phyloP scores from a whole-genome alignment of 2,113 vertebrate species.

The Centropus unirufus region DNA sequence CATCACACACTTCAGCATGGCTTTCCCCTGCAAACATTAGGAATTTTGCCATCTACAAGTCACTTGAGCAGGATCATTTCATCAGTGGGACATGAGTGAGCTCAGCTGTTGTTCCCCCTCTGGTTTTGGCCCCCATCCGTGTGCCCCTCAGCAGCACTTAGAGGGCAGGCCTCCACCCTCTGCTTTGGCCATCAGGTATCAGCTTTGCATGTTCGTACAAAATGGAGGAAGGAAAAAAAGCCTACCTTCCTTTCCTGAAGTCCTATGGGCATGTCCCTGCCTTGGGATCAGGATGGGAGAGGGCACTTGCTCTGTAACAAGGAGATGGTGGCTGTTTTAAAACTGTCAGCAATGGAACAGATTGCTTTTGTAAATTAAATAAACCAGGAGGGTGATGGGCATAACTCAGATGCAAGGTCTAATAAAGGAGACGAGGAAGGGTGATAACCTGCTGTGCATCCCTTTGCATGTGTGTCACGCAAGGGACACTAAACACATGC shows the following conservation, averaged over 20 bases:
- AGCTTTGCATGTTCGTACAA: not conserved
- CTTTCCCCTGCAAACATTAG: not conserved
- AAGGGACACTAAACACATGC: not conserved
- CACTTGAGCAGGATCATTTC: not conserved
- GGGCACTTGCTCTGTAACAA: accelerated
- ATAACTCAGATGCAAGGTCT: accelerated
- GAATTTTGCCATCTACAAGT: not conserved
- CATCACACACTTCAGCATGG: not conserved
- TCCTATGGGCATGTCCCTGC: not conserved
- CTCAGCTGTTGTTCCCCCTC: not conserved
- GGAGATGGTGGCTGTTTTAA: not conserved
- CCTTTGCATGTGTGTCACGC: accelerated
- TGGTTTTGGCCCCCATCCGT: not conserved
- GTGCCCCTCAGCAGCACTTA: accelerated
- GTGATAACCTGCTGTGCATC: accelerated
- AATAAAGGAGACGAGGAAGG: not conserved
- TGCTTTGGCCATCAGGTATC: not conserved
- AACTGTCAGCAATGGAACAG: not conserved
- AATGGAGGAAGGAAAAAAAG: not conserved
- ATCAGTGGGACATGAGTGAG: not conserved
- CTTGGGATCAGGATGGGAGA: not conserved
- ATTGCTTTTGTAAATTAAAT: not conserved
- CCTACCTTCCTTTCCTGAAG: not conserved
- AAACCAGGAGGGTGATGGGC: not conserved
- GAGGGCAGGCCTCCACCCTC: accelerated